phyloP scores from a whole-genome alignment of 2,113 vertebrate genomes.

The Oreochromis aureus region DNA sequence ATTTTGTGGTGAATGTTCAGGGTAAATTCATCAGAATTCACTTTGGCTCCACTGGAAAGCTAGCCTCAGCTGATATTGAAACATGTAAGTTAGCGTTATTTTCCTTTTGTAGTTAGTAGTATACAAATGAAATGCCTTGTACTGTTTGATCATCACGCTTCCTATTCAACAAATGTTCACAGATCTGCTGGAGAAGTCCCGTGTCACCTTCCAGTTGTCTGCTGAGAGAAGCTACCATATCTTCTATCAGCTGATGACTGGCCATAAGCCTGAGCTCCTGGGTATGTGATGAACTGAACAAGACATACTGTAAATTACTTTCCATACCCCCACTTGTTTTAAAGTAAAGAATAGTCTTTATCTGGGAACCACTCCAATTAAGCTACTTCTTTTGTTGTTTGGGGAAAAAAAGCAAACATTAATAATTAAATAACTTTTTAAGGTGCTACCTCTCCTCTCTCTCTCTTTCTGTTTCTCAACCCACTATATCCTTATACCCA shows the following conservation, averaged over 20 bases:
- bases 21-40: constrained; percentile 94
- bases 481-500: background rate
- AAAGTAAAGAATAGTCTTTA: background rate
- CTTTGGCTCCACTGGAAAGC: constrained; percentile 83
- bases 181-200: constrained; percentile 71
- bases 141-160: background rate
- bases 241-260: constrained; percentile 74
- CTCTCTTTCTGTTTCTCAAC: background rate
- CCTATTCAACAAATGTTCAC: background rate
- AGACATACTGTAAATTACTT: background rate
- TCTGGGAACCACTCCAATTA: background rate
- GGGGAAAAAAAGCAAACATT: background rate
- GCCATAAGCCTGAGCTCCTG: constrained; percentile 69
- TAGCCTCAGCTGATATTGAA: constrained; percentile 94
- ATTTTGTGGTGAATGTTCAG: constrained; percentile 20
- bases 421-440: background rate
- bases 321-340: background rate
- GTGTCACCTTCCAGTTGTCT: constrained; percentile 68
- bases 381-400: background rate
- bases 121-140: background rate
- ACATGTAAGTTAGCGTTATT: constrained; percentile 78
- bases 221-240: constrained; percentile 77
- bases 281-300: constrained; percentile 27
- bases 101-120: background rate
- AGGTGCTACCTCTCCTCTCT: background rate